Evolutionary conservation across 2,888 invertebrate species (phyloP).

Genomic region (Notodonta ziczac): DNA sequence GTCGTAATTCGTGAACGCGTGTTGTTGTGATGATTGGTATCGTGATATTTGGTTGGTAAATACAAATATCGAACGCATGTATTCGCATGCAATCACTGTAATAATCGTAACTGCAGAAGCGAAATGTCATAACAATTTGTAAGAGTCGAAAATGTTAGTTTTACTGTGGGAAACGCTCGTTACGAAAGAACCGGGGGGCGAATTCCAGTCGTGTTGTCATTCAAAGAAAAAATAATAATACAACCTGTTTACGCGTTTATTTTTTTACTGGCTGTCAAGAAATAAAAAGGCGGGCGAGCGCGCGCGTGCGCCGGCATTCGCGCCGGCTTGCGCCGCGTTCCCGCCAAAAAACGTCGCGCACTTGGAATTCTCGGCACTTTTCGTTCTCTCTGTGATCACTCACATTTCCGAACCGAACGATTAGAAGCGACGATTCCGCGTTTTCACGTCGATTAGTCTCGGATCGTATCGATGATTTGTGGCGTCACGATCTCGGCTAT

Average conservation of each 20-base stretch:
- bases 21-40: conserved; percentile 55
- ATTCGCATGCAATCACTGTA: conserved; percentile 34
- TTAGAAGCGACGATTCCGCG: conserved; percentile 58
- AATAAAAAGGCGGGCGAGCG: conserved; percentile 45
- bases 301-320: conserved; percentile 77
- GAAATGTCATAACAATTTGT: conserved; percentile 43
- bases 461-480: conserved; percentile 66
- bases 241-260: conserved; percentile 66
- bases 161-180: conserved; percentile 38
- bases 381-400: conserved; percentile 39
- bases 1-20: conserved; percentile 48
- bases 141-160: conserved; percentile 29
- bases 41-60: conserved; percentile 53
- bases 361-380: conserved; percentile 69
- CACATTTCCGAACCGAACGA: conserved; percentile 52
- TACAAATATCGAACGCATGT: conserved; percentile 42
- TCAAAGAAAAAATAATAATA: conserved; percentile 59
- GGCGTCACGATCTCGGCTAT: conserved; percentile 62
- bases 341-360: conserved; percentile 75
- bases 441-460: conserved; percentile 70
- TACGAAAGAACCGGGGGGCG: conserved; percentile 37
- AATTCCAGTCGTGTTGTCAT: conserved; percentile 52
- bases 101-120: conserved; percentile 32
- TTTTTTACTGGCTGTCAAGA: conserved; percentile 47
- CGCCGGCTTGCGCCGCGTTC: conserved; percentile 52